These are phyloP conservation scores for Rhogogaster chlorosoma DNA, from an alignment of 2,888 invertebrate species.

Conservation along the genomic window DNA sequence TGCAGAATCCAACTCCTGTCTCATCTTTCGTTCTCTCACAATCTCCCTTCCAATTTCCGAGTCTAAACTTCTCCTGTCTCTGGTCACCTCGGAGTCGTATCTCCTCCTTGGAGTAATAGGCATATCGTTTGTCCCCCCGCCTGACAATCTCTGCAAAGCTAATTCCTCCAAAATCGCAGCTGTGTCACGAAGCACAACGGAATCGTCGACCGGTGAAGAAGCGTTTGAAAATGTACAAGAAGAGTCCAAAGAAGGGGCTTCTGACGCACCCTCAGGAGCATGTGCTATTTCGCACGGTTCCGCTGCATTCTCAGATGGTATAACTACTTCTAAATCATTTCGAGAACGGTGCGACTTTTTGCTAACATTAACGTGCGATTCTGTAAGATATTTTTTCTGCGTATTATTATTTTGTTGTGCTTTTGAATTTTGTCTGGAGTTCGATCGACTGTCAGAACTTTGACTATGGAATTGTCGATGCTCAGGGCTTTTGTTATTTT, in stretches of 20 bases:
- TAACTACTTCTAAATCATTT: slow-evolving; percentile 66
- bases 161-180: slow-evolving; percentile 74
- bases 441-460: slow-evolving; percentile 47
- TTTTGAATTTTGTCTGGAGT: slow-evolving; percentile 64
- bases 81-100: slow-evolving; percentile 67
- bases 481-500: slow-evolving; percentile 32
- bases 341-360: slow-evolving; percentile 52
- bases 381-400: slow-evolving; percentile 64
- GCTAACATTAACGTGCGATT: slow-evolving; percentile 49
- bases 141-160: slow-evolving; percentile 73
- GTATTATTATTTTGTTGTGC: slow-evolving; percentile 60
- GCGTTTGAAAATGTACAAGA: slow-evolving; percentile 69
- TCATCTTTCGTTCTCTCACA: slow-evolving; percentile 77
- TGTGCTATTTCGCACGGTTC: slow-evolving; percentile 73
- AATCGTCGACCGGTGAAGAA: slow-evolving; percentile 70
- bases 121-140: slow-evolving; percentile 69
- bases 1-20: slow-evolving; percentile 74
- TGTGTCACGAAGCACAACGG: slow-evolving; percentile 72
- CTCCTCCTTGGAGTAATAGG: slow-evolving; percentile 63
- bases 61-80: slow-evolving; percentile 77
- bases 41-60: slow-evolving; percentile 79
- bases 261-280: slow-evolving; percentile 72
- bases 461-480: slow-evolving; percentile 13
- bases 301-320: slow-evolving; percentile 74
- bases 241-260: slow-evolving; percentile 67